Base-by-base conservation (phyloP, 1,140 invertebrate genomes). In the Brachionus koreanus region DNA sequence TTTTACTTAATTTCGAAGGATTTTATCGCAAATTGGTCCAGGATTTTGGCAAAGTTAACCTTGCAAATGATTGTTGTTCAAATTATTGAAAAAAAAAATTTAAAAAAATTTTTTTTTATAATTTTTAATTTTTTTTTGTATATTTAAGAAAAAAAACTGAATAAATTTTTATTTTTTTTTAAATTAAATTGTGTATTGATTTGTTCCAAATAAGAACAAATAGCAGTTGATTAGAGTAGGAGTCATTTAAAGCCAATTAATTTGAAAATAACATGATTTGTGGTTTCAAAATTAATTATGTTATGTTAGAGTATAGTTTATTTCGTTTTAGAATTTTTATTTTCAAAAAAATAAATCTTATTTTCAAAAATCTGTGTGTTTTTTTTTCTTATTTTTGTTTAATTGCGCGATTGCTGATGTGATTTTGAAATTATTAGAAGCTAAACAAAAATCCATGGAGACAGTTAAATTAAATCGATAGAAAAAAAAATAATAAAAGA, bases 1-100 rank as follows among this genome's bases (percentile, higher is more conserved):
- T 74, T 46, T 46, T 74, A 46, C 6, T 74, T n/a, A 74, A 74
- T 74, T 74, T 74, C 25, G 39, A 74, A 25, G 23, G 39, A 25
- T 74, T 72, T 39, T 72, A 72, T 39, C 33, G 19, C 33, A 72
- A 72, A 16, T 72, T 72, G 37, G 37, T 72, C 9, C 37, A 39
- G 10, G 37, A 72, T 72, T 72, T 72, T 72, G 67, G 67, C n/a
- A 72, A 72, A 72, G 19, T 16, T 39, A 16, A 72, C 5, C 7
- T 72, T 16, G 1, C 13, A 72, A 39, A 72, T 39, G 37, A 9
- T 39, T 72, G 33, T 72, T 72, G 16, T 43, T 72, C 6, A 39
- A 42, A 72, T 39, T 42, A 5, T 1, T 72, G 10, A 67, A 67
- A 67, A 19, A 67, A 67, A 19, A 19, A 57, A 19, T 49, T 49